Conservation (phyloP, 1,140 invertebrate species). For the Lasaia peninsularis region DNA sequence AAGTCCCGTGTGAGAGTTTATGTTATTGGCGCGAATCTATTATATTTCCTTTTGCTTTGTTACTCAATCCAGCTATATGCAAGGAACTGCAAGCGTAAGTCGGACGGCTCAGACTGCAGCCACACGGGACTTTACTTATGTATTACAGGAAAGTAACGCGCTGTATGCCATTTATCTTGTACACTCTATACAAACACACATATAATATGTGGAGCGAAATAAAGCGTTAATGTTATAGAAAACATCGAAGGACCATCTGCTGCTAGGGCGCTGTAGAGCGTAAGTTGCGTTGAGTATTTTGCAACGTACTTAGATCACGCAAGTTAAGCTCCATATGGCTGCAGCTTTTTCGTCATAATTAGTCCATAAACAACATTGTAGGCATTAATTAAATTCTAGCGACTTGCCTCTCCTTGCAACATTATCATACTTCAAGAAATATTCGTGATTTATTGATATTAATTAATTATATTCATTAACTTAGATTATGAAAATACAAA, state of each 20-base stretch:
- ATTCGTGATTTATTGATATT: slow-evolving; percentile 38
- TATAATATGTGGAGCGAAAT: neutral
- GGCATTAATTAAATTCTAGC: slow-evolving; percentile 1
- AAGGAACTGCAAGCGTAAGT: slow-evolving; percentile 69
- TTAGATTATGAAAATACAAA: slow-evolving; percentile 37
- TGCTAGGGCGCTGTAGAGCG: no score
- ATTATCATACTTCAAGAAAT: slow-evolving; percentile 30
- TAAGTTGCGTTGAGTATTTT: no score
- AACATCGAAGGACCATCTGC: neutral
- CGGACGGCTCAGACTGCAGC: slow-evolving; percentile 16
- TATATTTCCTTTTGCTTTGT: slow-evolving; percentile 75
- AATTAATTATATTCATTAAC: slow-evolving; percentile 33
- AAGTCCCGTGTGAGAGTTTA: slow-evolving; percentile 59
- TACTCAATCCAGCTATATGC: slow-evolving; percentile 56
- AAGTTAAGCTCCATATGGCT: slow-evolving; percentile 1
- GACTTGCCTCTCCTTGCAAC: slow-evolving; percentile 72
- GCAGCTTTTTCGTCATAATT: neutral
- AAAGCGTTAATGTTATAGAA: neutral
- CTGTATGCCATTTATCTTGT: neutral
- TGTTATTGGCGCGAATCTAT: slow-evolving; percentile 40
- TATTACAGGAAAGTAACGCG: slow-evolving; percentile 9
- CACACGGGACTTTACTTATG: slow-evolving; percentile 4
- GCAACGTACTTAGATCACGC: neutral
- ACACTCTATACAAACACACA: neutral
- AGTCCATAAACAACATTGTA: slow-evolving; percentile 17